Evolutionary conservation across 2,888 invertebrate genomes (phyloP).

Genomic region (Miltochrista miniata): DNA sequence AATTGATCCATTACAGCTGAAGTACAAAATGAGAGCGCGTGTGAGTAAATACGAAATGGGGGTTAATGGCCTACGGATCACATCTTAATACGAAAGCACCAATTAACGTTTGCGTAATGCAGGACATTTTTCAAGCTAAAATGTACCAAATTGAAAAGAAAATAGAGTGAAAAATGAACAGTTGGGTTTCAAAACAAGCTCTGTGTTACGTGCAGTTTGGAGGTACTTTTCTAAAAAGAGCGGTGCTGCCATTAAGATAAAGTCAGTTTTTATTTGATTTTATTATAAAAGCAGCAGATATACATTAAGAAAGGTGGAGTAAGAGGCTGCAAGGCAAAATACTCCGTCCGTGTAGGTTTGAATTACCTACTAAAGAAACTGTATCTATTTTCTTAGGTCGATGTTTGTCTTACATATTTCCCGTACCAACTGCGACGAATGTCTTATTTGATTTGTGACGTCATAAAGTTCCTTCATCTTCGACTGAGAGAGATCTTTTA

Average conservation of each 20-base stretch:
- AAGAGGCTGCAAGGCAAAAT: slow-evolving; percentile 41
- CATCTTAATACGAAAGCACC: slow-evolving; percentile 50
- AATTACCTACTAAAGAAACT: slow-evolving; percentile 33
- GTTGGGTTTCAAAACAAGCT: neutral
- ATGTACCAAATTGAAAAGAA: slow-evolving; percentile 1
- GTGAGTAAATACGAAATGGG: slow-evolving; percentile 45
- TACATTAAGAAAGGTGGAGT: slow-evolving; percentile 40
- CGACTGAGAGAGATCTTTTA: slow-evolving; percentile 28
- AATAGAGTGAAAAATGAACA: slow-evolving; percentile 3
- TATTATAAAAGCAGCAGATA: slow-evolving; percentile 25
- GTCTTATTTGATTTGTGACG: slow-evolving; percentile 42
- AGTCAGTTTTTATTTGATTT: slow-evolving; percentile 21
- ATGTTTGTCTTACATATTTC: slow-evolving; percentile 41
- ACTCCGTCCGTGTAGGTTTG: slow-evolving; percentile 41
- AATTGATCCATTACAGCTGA: slow-evolving; percentile 38
- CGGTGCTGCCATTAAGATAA: neutral
- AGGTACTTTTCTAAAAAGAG: slow-evolving; percentile 10
- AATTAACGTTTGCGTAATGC: slow-evolving; percentile 42
- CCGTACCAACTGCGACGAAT: slow-evolving; percentile 31
- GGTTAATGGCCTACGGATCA: slow-evolving; percentile 50
- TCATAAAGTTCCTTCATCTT: slow-evolving; percentile 26
- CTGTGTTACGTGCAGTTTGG: slow-evolving; percentile 15
- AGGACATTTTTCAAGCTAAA: slow-evolving; percentile 8
- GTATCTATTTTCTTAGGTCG: slow-evolving; percentile 25
- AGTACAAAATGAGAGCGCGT: slow-evolving; percentile 30